Base-by-base conservation (phyloP, 1,140 invertebrate genomes). In the Lepidostoma basale region DNA sequence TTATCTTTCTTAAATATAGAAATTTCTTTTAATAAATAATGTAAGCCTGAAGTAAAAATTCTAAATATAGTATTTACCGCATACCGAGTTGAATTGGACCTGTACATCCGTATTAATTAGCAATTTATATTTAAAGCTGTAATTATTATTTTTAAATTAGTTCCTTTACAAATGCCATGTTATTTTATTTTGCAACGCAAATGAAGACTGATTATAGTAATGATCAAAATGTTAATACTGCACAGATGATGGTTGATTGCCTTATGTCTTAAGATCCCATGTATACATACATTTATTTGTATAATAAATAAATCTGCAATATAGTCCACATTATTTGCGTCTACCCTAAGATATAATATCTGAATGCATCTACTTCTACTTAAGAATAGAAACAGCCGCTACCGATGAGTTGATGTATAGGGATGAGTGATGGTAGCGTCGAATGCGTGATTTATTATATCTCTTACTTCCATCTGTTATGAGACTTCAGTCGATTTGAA, bases 381-480 rank as follows among this genome's bases (percentile, higher is more conserved):
- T n/a, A n/a, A n/a, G n/a, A n/a, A n/a, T n/a, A n/a, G n/a, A n/a
- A n/a, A n/a, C n/a, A n/a, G n/a, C n/a, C n/a, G 22, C 20, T 49
- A 49, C 45, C n/a, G 25, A 10, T 10, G 23, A 49, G 20, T 6
- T 10, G 44, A 10, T 23, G 18, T 49, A 56, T 39, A 30, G 28
- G 4, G 36, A 56, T 56, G 26, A 36, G 3, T 20, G 52, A 56
- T 56, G 30, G 23, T 56, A 14, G 23, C 16, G n/a, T n/a, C n/a
- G n/a, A n/a, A n/a, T n/a, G n/a, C n/a, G n/a, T 33, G 28, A 22
- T 12, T 20, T 56, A 36, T 6, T 49, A 44, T 64, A 16, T 56
- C 36, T 14, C 42, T 68, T 68, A 73, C 54, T 73, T 73, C 71
- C 71, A 73, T 67, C 71, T 67, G 52, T 62, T 73, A 40, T 66